Base-by-base conservation (phyloP, 1,140 invertebrate species). In the Lepidotrigona ventralis region DNA sequence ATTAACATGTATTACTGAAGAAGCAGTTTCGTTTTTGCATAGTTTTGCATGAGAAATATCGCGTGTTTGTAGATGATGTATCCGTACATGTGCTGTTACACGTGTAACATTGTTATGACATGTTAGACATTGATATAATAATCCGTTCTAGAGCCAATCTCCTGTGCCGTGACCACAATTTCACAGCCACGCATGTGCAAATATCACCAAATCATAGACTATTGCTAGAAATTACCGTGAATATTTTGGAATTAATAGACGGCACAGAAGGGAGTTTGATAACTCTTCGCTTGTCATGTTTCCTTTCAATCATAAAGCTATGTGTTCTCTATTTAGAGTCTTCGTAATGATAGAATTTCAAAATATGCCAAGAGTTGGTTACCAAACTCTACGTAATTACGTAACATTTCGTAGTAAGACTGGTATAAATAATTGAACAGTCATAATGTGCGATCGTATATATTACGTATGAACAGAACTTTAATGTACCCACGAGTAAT, bases 91-190 rank as follows among this genome's bases (percentile, higher is more conserved):
- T 46, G 6, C 3, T 14, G 51, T 60, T n/a, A 11, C 15, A 9
- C 19, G 12, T 29, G 29, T 70, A 29, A 33, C 33, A n/a, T n/a
- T n/a, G n/a, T n/a, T n/a, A n/a, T n/a, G n/a, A n/a, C n/a, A n/a
- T n/a, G 53, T 64, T 81, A 66, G 51, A 56, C 12, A 56, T 26
- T 75, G 46, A 29, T 66, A 66, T 39, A 66, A 74, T 66, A 81
- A 81, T 66, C 79, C 29, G 33, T 56, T 75, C 71, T 54, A 71
- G 66, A 81, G 54, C 71, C 29, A 81, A 81, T 75, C 74, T 81
- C 79, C 71, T 66, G 33, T 33, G 8, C 23, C 17, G 51, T 19
- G 19, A 81, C 79, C 79, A 46, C 79, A 81, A 81, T 66, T 75
- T 60, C 58, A 29, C 12, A 74, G 15, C 26, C 68, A 71, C 2